Evolutionary conservation across 2,888 invertebrate genomes (phyloP), one percentile per base, ranked within the genome.

Genomic region (Conistra vaccinii): DNA sequence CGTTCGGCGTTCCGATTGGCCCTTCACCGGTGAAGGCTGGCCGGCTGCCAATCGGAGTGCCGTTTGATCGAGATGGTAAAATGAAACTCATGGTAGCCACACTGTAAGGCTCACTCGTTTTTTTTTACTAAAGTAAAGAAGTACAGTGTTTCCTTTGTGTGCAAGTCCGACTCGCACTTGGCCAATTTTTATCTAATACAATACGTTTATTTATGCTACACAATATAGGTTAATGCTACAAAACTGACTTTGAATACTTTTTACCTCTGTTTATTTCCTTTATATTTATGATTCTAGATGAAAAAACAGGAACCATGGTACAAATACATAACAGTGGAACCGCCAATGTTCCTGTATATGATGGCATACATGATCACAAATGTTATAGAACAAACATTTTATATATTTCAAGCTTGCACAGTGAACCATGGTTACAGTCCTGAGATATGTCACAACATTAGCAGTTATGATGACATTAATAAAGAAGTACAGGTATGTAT

Each of bases 331-430:
- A 98, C 98, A 0, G 98, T 99, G 35, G 99, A 99, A 90, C 99
- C 99, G 0, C 97, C 98, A 0, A 97, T 99, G 97, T 98, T 98
- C 91, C 95, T 99, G 3, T 99, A 98, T 91, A 98, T 99, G 98
- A 97, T 98, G 96, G 98, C 98, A 1, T 98, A 97, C 89, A 98
- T 98, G 98, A 97, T 97, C 69, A 98, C 98, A 5, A 97, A 97
- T 76, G 98, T 98, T 0, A 97, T 98, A 51, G 98, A 98, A 89
- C 98, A 98, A 91, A 97, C 98, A 45, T 98, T 98, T 89, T 98
- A 98, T 90, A 96, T 98, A 2, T 97, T 98, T 89, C 98, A 98
- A 94, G 97, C 98, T 0, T 98, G 98, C 86, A 96, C 97, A 0
- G 97, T 98, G 0, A 98, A 98, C 91, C 97, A 98, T 78, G 97